A percentile compares a stretch with the other conserved stretches of the same genome.
These are phyloP conservation scores for Pelvicachromis taeniatus DNA, from an alignment of 2,113 vertebrate genomes.

Conservation along the genomic window DNA sequence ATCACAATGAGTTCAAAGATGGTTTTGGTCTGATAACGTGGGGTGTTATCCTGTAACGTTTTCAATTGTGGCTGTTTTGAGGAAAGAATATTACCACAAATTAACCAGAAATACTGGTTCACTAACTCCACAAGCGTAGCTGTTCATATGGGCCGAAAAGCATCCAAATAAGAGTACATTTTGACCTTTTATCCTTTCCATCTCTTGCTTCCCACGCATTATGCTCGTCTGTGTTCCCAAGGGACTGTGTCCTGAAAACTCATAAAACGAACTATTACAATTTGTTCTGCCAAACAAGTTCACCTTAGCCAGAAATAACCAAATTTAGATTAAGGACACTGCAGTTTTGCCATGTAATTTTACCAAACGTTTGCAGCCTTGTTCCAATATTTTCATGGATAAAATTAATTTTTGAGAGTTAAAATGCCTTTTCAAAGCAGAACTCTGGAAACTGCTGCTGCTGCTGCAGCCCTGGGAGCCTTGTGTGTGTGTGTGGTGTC, in stretches of 20 bases:
- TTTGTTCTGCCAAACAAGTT: constrained; percentile 67
- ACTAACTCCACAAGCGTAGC: neutral
- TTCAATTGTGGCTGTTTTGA: neutral
- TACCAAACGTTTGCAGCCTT: constrained; percentile 34
- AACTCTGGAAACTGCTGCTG: constrained; percentile 18
- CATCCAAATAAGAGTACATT: neutral
- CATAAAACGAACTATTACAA: constrained; percentile 61
- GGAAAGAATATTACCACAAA: neutral
- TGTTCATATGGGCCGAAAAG: neutral
- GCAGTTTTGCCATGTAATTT: constrained; percentile 51
- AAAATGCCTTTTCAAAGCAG: constrained; percentile 23
- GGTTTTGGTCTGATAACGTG: neutral
- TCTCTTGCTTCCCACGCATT: constrained; percentile 39
- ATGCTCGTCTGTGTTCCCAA: constrained; percentile 34
- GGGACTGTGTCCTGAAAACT: constrained; percentile 46
- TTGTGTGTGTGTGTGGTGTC: neutral
- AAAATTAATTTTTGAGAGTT: constrained; percentile 20
- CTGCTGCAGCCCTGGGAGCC: constrained; percentile 5
- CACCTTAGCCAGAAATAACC: constrained; percentile 52
- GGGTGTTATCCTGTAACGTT: neutral
- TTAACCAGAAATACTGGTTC: neutral
- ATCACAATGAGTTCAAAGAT: neutral
- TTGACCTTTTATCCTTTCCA: constrained; percentile 6
- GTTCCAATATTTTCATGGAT: constrained; percentile 24
- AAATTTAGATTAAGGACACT: constrained; percentile 54